phyloP scores from a whole-genome alignment of 2,113 vertebrate species.

The Sebastes fasciatus region DNA sequence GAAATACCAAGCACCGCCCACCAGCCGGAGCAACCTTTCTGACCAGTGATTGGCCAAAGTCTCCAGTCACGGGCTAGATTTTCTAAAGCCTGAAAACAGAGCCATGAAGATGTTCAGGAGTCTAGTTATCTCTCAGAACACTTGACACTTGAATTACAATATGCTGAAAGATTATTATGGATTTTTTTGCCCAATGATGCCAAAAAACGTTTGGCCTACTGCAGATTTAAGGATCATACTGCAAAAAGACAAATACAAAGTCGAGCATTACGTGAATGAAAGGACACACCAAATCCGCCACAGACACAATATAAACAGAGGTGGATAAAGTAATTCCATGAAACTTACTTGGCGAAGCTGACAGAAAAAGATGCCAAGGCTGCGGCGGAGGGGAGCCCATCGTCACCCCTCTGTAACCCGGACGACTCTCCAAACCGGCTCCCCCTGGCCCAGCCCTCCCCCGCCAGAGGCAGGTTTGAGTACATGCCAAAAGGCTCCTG shows the following conservation, averaged over 20 bases:
- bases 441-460: slow-evolving; percentile 89
- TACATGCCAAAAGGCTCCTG: slow-evolving; percentile 94
- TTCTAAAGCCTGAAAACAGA: too few relatives aligned
- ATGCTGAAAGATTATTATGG: too few relatives aligned
- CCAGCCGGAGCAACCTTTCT: too few relatives aligned
- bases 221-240: too few relatives aligned
- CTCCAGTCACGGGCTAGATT: too few relatives aligned
- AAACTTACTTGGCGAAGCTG: slow-evolving; percentile 90
- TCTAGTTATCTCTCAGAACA: too few relatives aligned
- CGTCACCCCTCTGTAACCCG: slow-evolving; percentile 80
- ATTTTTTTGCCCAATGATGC: too few relatives aligned
- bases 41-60: too few relatives aligned
- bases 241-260: neutral
- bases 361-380: slow-evolving; percentile 86
- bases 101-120: too few relatives aligned
- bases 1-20: too few relatives aligned
- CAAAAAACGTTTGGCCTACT: too few relatives aligned
- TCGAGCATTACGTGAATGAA: neutral
- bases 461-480: slow-evolving; percentile 82
- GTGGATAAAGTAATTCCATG: neutral
- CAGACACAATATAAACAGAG: slow-evolving; percentile 29
- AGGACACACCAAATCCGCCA: neutral
- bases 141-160: too few relatives aligned
- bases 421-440: slow-evolving; percentile 86
- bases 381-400: slow-evolving; percentile 77